Evolutionary conservation across 2,113 vertebrate genomes (phyloP).

Genomic region (Equus quagga): DNA sequence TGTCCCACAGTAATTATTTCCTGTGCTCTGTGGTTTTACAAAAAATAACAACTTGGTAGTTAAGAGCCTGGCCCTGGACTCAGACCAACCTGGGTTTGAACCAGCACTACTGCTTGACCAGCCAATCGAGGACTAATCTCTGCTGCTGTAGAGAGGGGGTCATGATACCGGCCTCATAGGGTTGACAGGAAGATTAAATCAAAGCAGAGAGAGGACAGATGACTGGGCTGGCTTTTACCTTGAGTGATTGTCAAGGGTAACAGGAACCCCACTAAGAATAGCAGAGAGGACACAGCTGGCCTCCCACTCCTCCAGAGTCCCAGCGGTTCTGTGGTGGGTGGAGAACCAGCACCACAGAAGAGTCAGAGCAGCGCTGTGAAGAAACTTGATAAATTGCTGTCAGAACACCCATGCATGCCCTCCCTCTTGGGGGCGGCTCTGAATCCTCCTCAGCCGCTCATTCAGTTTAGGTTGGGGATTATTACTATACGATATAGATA

Average conservation of each 20-base stretch:
- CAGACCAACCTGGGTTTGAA: background rate
- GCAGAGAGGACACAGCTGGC: background rate
- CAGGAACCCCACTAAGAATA: background rate
- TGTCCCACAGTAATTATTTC: conserved; percentile 6
- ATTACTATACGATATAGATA: fast-evolving
- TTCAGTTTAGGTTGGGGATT: background rate
- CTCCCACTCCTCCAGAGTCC: background rate
- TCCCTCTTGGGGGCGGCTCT: background rate
- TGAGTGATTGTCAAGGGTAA: background rate
- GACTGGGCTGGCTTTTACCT: background rate
- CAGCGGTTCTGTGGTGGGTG: background rate
- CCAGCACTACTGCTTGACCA: background rate
- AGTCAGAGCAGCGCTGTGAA: background rate
- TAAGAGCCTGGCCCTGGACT: background rate
- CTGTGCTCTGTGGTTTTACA: background rate
- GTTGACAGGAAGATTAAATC: background rate
- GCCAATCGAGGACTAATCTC: background rate
- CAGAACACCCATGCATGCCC: fast-evolving
- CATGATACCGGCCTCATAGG: background rate
- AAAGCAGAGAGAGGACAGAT: background rate
- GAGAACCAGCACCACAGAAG: background rate
- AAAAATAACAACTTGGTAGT: background rate
- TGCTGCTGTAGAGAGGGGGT: background rate
- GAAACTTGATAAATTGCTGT: background rate
- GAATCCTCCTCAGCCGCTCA: background rate